Percentiles rank a stretch among this genome's conserved stretches.
Conservation (phyloP, 2,113 vertebrate species). For the Istiophorus platypterus region DNA sequence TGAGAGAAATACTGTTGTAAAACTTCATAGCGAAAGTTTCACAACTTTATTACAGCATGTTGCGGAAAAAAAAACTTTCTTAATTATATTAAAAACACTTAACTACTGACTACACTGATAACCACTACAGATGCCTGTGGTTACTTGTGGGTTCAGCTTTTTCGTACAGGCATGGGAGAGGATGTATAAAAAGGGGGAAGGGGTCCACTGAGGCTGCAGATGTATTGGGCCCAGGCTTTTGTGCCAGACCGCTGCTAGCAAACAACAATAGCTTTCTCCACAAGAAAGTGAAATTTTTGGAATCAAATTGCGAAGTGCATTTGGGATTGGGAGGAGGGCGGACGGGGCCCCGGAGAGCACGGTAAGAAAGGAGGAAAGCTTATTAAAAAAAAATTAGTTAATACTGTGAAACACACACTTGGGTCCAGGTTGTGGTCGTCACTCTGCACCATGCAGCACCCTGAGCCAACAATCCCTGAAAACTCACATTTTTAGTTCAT, state of each 20-base stretch:
- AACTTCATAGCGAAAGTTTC: too few species aligned
- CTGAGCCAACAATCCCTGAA: constrained; percentile 4
- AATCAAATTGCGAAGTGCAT: constrained; percentile 44
- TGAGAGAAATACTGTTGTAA: too few species aligned
- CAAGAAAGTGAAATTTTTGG: constrained; percentile 17
- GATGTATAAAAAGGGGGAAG: not conserved
- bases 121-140: too few species aligned
- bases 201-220: not conserved
- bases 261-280: constrained; percentile 25
- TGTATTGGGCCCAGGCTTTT: not conserved
- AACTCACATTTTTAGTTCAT: constrained; percentile 16
- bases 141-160: not conserved
- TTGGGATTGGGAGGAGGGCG: not conserved
- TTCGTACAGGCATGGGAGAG: not conserved
- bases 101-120: too few species aligned
- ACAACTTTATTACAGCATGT: too few species aligned
- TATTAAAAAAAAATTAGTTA: constrained; percentile 27
- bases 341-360: constrained; percentile 12
- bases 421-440: not conserved
- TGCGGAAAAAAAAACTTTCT: too few species aligned
- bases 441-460: not conserved
- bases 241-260: constrained; percentile 1
- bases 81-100: too few species aligned
- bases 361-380: not conserved
- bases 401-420: constrained; percentile 21